Percentiles rank a stretch among this genome's conserved stretches.
phyloP scores from a whole-genome alignment of 2,113 vertebrate species.

The Oncorhynchus masou region DNA sequence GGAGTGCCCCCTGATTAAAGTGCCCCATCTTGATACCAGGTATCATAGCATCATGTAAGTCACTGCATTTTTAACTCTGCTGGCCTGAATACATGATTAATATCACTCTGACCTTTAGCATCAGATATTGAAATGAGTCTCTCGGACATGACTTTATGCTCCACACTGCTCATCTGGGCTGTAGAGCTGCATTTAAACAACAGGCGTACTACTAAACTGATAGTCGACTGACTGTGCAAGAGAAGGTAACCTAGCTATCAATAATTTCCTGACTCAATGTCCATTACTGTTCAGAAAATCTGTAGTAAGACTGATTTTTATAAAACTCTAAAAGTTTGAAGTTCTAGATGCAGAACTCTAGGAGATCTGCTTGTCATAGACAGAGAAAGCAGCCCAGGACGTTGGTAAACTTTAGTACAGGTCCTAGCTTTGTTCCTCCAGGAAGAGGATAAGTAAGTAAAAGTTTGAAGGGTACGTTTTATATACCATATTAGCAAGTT shows the following conservation, averaged over 20 bases:
- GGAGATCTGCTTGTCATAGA: too few species aligned
- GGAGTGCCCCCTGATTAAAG: conserved; percentile 45
- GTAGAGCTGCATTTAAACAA: conserved; percentile 45
- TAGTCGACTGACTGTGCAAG: not conserved
- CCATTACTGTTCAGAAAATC: not conserved
- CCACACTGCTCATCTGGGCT: conserved; percentile 31
- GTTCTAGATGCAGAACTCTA: too few species aligned
- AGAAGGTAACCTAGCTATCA: not conserved
- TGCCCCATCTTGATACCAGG: conserved; percentile 49
- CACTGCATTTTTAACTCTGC: conserved; percentile 31
- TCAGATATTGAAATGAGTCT: conserved; percentile 63
- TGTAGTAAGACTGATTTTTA: not conserved
- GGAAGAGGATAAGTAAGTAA: not conserved
- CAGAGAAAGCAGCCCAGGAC: too few species aligned
- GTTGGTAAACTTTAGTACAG: too few species aligned
- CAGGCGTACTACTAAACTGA: not conserved
- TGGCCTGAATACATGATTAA: conserved; percentile 51
- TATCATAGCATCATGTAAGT: conserved; percentile 49
- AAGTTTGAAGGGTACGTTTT: not conserved
- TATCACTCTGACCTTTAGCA: conserved; percentile 58
- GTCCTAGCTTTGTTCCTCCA: too few species aligned
- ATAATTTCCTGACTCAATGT: not conserved
- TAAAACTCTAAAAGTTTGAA: not conserved
- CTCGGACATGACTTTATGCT: conserved; percentile 44
- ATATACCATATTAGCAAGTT: not conserved